Conservation (phyloP, 2,888 invertebrate species). For the Stenolophus ochropezus region DNA sequence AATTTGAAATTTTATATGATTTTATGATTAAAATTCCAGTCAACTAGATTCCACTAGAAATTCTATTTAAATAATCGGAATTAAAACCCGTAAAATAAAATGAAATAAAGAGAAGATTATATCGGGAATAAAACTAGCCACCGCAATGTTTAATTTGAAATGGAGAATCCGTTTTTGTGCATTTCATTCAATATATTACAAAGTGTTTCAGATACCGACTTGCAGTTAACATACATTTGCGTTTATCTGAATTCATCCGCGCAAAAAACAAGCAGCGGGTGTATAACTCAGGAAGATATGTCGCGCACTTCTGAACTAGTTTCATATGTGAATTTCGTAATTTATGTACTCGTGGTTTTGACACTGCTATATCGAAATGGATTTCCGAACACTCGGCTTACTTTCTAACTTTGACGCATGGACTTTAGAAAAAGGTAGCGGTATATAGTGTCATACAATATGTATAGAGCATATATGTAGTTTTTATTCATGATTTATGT, state of each 20-base stretch:
- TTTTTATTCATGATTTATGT: conserved; percentile 57
- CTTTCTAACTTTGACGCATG: conserved; percentile 56
- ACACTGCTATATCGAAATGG: conserved; percentile 58
- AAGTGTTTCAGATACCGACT: neutral
- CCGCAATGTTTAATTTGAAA: conserved; percentile 23
- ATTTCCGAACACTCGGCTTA: conserved; percentile 48
- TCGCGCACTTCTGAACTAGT: conserved; percentile 52
- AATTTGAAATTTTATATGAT: neutral
- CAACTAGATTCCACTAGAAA: conserved; percentile 26
- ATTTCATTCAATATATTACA: conserved; percentile 37
- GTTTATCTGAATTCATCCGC: conserved; percentile 16
- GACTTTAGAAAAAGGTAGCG: conserved; percentile 56
- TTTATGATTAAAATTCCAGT: conserved; percentile 43
- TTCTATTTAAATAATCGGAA: conserved; percentile 51
- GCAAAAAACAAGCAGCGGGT: neutral
- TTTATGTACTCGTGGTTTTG: conserved; percentile 53
- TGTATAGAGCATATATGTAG: conserved; percentile 55
- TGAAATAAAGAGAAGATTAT: conserved; percentile 42
- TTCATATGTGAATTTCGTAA: conserved; percentile 57
- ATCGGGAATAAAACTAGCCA: neutral
- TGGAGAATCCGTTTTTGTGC: conserved; percentile 4
- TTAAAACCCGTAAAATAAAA: conserved; percentile 52
- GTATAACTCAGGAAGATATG: conserved; percentile 22
- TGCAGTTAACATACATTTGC: neutral
- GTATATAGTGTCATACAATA: conserved; percentile 58